Evolutionary conservation across 2,888 invertebrate genomes (phyloP), one percentile per base, ranked within the genome.

Genomic region (Notodonta dromedarius): DNA sequence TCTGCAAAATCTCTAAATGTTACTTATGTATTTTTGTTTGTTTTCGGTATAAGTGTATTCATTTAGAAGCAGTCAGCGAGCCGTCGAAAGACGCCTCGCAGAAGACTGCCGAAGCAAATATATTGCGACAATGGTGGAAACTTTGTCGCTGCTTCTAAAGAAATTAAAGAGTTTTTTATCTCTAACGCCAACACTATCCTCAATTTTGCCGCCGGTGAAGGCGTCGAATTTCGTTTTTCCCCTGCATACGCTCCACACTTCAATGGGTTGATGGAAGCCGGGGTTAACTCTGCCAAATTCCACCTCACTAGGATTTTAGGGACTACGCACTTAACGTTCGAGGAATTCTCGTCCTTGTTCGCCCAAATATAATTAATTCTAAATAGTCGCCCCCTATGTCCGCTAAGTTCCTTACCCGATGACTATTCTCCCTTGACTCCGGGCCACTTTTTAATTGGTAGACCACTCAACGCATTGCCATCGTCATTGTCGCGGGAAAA

Each of bases 201-300:
- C 7, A 7, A 39, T 7, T 65, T 46, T 58, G 63, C 63, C 39
- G 44, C 59, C 55, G n/a, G 39, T 9, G 63, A 68, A 63, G 61
- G 61, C 46, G 44, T 68, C 54, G 40, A 60, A 56, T 63, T 65
- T 24, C 50, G 56, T n/a, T 68, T 65, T n/a, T 62, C 59, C 7
- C 63, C 68, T 24, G 61, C 63, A 12, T 67, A 67, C 50, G 62
- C 65, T 40, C 65, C 62, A 42, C 61, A 63, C 51, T 65, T 67
- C 57, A 57, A 56, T n/a, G 51, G 64, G 13, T 46, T 56, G 13
- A 16, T 16, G n/a, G 50, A 50, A n/a, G 57, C 46, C 11, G 5
- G 46, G 4, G 46, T 46, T 11, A 46, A 46, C 5, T 46, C 46
- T 7, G 46, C 46, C 46, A 46, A 46, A 46, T 46, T 46, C 13